phyloP scores from a whole-genome alignment of 1,140 invertebrate species.

The Microplitis mediator region DNA sequence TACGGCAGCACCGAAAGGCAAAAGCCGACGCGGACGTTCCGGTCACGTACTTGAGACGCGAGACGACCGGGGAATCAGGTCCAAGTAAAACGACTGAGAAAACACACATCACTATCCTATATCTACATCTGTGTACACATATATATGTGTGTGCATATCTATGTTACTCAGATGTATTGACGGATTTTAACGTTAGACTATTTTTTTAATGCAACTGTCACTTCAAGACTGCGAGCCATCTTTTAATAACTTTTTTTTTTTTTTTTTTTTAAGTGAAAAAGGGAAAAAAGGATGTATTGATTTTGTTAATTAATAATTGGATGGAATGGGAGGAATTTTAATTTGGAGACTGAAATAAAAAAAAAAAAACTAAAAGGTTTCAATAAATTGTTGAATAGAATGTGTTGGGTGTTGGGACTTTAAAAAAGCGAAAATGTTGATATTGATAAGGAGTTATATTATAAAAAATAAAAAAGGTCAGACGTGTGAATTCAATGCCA shows the following conservation, averaged over 20 bases:
- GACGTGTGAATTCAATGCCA: slow-evolving; percentile 9
- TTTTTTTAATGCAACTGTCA: too few relatives aligned
- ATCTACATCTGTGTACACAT: neutral
- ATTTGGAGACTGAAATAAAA: neutral
- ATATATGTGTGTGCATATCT: too few relatives aligned
- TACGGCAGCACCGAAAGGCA: slow-evolving; percentile 5
- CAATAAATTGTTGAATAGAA: neutral
- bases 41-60: slow-evolving; percentile 29
- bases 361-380: neutral
- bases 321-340: too few relatives aligned
- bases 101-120: neutral
- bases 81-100: neutral
- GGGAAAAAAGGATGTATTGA: too few relatives aligned
- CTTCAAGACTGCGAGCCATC: too few relatives aligned
- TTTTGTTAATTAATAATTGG: too few relatives aligned
- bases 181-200: too few relatives aligned
- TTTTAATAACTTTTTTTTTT: too few relatives aligned
- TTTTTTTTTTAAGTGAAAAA: too few relatives aligned
- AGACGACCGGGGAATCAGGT: slow-evolving; percentile 11
- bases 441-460: neutral
- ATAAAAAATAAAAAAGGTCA: neutral
- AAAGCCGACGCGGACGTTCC: slow-evolving; percentile 16
- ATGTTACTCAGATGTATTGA: too few relatives aligned
- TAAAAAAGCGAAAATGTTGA: neutral
- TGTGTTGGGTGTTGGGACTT: neutral